phyloP scores from a whole-genome alignment of 2,113 vertebrate species.

The Apistogramma diplotaenia region DNA sequence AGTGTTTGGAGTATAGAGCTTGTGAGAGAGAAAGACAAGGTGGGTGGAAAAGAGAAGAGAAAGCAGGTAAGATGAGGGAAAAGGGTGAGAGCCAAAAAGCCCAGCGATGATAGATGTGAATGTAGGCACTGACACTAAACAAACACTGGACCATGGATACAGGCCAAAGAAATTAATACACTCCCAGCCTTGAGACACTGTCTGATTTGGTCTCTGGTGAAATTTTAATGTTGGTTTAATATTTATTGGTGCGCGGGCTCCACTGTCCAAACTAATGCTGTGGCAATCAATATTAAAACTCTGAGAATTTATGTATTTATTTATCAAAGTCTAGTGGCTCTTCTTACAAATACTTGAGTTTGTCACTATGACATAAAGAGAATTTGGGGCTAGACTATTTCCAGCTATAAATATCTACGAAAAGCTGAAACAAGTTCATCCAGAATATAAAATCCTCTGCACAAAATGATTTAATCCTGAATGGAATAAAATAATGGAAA shows the following conservation, averaged over 20 bases:
- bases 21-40: not conserved
- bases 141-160: not conserved
- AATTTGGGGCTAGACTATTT: not conserved
- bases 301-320: not conserved
- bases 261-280: not conserved
- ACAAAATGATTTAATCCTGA: not conserved
- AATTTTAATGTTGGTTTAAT: conserved; percentile 2
- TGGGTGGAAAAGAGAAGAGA: conserved; percentile 12
- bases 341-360: not conserved
- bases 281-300: not conserved
- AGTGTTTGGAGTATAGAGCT: not conserved
- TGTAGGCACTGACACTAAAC: not conserved
- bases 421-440: not conserved
- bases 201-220: not conserved
- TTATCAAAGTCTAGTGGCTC: not conserved
- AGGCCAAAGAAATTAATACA: not conserved
- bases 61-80: not conserved
- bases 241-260: conserved; percentile 3
- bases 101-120: not conserved
- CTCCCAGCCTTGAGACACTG: not conserved
- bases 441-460: not conserved
- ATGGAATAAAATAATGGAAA: not conserved
- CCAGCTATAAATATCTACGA: not conserved
- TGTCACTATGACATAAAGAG: not conserved
- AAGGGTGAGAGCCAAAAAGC: conserved; percentile 1